These are phyloP conservation scores for Hyles euphorbiae DNA, from an alignment of 1,140 invertebrate species.

Conservation along the genomic window DNA sequence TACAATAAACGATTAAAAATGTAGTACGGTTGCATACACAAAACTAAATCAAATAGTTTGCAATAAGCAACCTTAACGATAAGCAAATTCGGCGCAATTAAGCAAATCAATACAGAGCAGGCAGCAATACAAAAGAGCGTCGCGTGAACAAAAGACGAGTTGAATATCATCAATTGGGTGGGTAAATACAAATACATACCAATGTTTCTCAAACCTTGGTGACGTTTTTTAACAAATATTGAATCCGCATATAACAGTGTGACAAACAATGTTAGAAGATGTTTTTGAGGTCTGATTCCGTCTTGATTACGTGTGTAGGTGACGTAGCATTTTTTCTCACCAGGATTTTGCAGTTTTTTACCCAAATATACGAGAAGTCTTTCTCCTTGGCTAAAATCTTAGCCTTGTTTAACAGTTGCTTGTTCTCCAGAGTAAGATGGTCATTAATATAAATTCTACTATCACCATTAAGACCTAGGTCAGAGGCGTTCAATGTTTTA, in stretches of 20 bases:
- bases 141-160: background rate
- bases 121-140: background rate
- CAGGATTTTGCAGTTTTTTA: constrained; percentile 25
- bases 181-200: background rate
- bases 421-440: constrained; percentile 24
- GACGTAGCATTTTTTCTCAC: constrained; percentile 18
- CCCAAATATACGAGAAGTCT: constrained; percentile 21
- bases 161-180: background rate
- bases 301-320: constrained; percentile 9
- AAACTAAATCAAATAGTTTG: no score
- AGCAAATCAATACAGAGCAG: no score
- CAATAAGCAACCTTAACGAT: no score
- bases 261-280: background rate
- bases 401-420: constrained; percentile 23
- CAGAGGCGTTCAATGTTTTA: constrained; percentile 4
- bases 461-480: constrained; percentile 17
- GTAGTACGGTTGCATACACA: no score
- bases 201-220: constrained; percentile 3
- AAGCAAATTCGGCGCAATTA: no score
- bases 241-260: background rate
- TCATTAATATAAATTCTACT: constrained; percentile 25
- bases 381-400: constrained; percentile 21
- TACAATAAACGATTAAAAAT: no score
- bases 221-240: background rate
- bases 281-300: constrained; percentile 18